Evolutionary conservation across 1,140 invertebrate genomes (phyloP), one percentile per base, ranked within the genome.

Genomic region (Phymastichus coffea): DNA sequence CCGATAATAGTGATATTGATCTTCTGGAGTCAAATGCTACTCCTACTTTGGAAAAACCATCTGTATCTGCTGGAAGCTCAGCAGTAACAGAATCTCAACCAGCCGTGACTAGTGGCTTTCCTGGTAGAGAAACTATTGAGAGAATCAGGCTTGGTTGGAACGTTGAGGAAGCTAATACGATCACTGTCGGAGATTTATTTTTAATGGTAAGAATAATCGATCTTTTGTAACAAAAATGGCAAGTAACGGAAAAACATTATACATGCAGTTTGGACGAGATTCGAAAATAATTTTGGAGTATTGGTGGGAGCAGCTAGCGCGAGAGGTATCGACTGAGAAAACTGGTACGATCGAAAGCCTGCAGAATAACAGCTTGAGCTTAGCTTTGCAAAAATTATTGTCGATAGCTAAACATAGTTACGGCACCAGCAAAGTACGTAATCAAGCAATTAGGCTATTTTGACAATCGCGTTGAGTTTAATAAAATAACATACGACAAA

Each of bases 141-240:
- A 84, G 86, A 68, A 86, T 93, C 25, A 80, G 84, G 61, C 82
- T 84, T 49, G 93, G 94, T 2, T 95, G 93, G 92, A 93, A 87
- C 43, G 68, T 84, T 1, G 79, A 85, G 10, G 88, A 89, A 72
- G 85, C 87, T 6, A 88, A 88, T 15, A 87, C 87, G 25, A 83
- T 95, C 26, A 93, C 91, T 26, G 83, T 96, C 40, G 94, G 93
- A 0, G 92, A 97, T 79, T 73, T 96, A n/a, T 95, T 93, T 80
- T 80, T 95, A 58, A 93, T 94, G 85, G 88, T 90, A 72, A 73
- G 66, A 44, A 47, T 56, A 54, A 47, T 38, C 41, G 41, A 28
- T 41, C 56, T 19, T 19, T 41, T 63, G 61, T 38, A 57, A 49
- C 25, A 49, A 40, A 30, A 62, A 61, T 37, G 8, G 22, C 44